These are phyloP conservation scores for Zophobas atratus DNA, from an alignment of 1,140 invertebrate genomes.

Conservation along the genomic window DNA sequence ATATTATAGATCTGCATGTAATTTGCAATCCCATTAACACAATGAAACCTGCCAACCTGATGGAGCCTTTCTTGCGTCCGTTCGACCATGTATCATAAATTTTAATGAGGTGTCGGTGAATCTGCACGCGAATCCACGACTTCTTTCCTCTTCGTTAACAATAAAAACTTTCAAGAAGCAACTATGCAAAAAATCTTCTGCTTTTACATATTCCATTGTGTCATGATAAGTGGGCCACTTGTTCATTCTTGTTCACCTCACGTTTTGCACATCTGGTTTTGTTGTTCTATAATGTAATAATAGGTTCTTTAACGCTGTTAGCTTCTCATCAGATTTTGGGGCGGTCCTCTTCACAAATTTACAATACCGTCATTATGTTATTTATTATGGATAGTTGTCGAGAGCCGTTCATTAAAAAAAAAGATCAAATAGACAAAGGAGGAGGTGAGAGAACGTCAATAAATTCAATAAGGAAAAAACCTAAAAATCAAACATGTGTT, in stretches of 20 bases:
- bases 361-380: constrained; percentile 7
- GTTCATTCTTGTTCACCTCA: constrained; percentile 4
- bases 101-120: constrained; percentile 14
- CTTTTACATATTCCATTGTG: constrained; percentile 1
- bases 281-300: constrained; percentile 23
- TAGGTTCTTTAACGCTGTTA: constrained; percentile 17
- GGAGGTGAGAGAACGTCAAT: constrained; percentile 32
- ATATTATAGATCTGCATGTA: not conserved
- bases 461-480: constrained; percentile 4
- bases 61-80: not conserved
- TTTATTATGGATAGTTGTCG: not conserved
- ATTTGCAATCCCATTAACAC: constrained; percentile 6
- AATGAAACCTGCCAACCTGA: not conserved
- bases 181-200: constrained; percentile 7
- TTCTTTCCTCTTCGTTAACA: not conserved
- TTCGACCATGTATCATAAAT: constrained; percentile 9
- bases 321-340: constrained; percentile 11
- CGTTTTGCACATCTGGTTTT: constrained; percentile 4
- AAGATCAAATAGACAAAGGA: constrained; percentile 6
- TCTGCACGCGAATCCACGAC: constrained; percentile 6
- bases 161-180: constrained; percentile 16
- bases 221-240: constrained; percentile 12
- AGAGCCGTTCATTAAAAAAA: constrained; percentile 9
- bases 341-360: constrained; percentile 25
- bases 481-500: constrained; percentile 10